Conservation (phyloP, 2,113 vertebrate species). For the Neolamprologus devosi region DNA sequence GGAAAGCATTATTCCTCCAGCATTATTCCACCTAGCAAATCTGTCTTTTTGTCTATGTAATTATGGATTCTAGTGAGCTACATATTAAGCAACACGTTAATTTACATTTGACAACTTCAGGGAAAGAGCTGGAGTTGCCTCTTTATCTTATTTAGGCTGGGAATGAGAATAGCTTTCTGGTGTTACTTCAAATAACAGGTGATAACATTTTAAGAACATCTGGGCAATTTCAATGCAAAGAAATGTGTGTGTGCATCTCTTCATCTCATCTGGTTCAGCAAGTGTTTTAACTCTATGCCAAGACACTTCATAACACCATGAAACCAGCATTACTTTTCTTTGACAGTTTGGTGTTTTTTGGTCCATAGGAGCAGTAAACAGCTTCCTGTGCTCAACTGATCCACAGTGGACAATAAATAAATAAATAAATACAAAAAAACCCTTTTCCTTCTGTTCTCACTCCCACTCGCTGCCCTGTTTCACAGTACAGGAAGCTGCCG, state of each 20-base stretch:
- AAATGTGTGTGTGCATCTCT: not conserved
- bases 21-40: not conserved
- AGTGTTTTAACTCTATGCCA: not conserved
- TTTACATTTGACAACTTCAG: not conserved
- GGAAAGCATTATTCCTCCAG: not conserved
- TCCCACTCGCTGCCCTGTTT: conserved; percentile 53
- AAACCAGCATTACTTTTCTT: not conserved
- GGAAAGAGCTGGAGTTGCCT: not conserved
- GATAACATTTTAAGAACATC: not conserved
- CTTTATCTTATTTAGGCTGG: not conserved
- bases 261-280: not conserved
- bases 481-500: conserved; percentile 52
- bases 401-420: not conserved
- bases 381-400: conserved; percentile 24
- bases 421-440: not conserved
- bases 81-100: not conserved
- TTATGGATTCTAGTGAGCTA: not conserved
- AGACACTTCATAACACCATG: not conserved
- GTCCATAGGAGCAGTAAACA: not conserved
- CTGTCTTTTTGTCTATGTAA: not conserved
- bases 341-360: not conserved
- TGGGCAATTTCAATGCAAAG: not conserved
- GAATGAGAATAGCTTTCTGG: not conserved
- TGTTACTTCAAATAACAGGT: not conserved
- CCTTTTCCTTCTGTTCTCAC: conserved; percentile 38